Evolutionary conservation across 2,113 vertebrate genomes (phyloP).

Genomic region (Pomatorhinus ruficollis): DNA sequence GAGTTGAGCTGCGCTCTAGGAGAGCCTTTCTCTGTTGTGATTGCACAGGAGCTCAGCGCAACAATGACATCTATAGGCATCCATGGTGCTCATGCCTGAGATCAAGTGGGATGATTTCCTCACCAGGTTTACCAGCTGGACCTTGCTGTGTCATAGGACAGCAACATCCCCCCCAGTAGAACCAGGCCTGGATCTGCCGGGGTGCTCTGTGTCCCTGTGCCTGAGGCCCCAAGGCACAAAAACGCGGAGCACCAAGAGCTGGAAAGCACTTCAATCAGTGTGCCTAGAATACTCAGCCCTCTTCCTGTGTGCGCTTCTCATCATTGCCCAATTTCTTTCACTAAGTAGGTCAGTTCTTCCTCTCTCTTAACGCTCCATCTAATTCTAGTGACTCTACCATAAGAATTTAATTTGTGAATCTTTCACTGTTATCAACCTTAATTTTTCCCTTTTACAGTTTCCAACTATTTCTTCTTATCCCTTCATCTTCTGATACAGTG

Average conservation of each 20-base stretch:
- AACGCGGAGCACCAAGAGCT: neutral
- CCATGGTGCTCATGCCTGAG: neutral
- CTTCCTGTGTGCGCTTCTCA: neutral
- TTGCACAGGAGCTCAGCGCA: neutral
- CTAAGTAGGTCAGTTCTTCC: neutral
- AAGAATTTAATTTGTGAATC: neutral
- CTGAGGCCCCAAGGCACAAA: neutral
- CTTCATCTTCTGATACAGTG: neutral
- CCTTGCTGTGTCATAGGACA: neutral
- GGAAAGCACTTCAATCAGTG: neutral
- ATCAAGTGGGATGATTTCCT: neutral
- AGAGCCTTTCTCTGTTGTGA: neutral
- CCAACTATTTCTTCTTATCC: constrained; percentile 8
- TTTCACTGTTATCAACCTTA: neutral
- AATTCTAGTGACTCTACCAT: neutral
- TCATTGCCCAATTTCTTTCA: neutral
- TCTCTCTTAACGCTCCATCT: neutral
- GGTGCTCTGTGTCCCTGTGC: neutral
- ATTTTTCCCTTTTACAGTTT: neutral
- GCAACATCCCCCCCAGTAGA: neutral
- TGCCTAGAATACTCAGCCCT: neutral
- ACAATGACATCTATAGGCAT: neutral
- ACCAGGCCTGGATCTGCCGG: neutral
- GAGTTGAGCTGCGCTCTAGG: neutral
- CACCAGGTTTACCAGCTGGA: neutral